A percentile compares a stretch with the other conserved stretches of the same genome.
Conservation (phyloP, 2,113 vertebrate genomes). For the Lampris megalopsis region DNA sequence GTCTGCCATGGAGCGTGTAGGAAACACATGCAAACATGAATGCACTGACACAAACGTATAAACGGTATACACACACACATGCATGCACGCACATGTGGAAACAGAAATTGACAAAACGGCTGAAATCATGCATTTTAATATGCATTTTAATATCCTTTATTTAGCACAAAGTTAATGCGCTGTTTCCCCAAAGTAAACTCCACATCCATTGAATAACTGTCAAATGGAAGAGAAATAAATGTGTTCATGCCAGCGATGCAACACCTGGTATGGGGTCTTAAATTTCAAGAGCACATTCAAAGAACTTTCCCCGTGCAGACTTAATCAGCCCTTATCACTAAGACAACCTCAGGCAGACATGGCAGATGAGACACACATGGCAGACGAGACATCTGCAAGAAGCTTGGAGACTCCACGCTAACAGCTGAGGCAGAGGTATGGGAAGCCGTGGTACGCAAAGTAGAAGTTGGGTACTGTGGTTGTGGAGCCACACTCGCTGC, state of each 20-base stretch:
- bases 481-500: constrained; percentile 44
- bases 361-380: constrained; percentile 16
- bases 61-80: constrained; percentile 10
- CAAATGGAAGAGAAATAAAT: not conserved
- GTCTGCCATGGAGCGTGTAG: constrained; percentile 52
- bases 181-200: not conserved
- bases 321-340: constrained; percentile 14
- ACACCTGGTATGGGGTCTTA: constrained; percentile 16
- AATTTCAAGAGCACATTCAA: constrained; percentile 23
- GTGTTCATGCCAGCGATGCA: not conserved
- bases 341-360: constrained; percentile 17
- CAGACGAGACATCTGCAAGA: constrained; percentile 9
- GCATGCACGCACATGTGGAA: not conserved
- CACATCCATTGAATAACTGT: not conserved
- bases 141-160: not conserved
- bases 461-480: constrained; percentile 35
- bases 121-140: not conserved
- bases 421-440: constrained; percentile 8
- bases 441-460: constrained; percentile 17
- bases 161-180: not conserved
- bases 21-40: constrained; percentile 58
- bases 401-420: constrained; percentile 11
- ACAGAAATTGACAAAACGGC: not conserved
- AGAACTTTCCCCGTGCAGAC: constrained; percentile 6
- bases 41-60: not conserved